Percentiles rank a stretch among this genome's conserved stretches.
Evolutionary conservation across 2,888 invertebrate species (phyloP).

Genomic region (Drosophila colorata): DNA sequence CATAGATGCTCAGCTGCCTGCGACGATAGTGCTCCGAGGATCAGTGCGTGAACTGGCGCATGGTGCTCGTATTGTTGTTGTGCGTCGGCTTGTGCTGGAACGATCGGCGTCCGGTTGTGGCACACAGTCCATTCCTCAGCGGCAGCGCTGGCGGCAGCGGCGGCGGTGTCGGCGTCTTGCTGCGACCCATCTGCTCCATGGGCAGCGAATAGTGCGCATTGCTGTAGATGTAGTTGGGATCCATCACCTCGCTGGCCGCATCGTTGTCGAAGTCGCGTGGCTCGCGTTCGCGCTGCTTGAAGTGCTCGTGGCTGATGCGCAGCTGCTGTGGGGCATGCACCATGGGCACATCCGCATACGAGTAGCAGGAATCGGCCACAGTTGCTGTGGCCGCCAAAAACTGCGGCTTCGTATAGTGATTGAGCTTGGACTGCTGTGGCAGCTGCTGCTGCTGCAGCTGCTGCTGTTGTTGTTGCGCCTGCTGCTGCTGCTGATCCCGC

Average conservation of each 20-base stretch:
- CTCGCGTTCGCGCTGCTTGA: constrained; percentile 75
- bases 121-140: constrained; percentile 82
- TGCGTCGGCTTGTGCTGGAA: constrained; percentile 71
- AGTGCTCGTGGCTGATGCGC: constrained; percentile 82
- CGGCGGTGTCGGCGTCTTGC: constrained; percentile 83
- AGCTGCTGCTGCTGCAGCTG: constrained; percentile 21
- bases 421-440: constrained; percentile 62
- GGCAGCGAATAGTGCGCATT: constrained; percentile 85
- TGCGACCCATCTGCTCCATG: constrained; percentile 80
- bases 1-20: constrained; percentile 79
- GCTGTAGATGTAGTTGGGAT: constrained; percentile 84
- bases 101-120: constrained; percentile 79
- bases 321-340: constrained; percentile 70
- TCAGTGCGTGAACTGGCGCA: constrained; percentile 83
- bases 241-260: constrained; percentile 77
- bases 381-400: constrained; percentile 75
- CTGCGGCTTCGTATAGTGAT: constrained; percentile 83
- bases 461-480: constrained; percentile 22
- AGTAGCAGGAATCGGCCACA: constrained; percentile 82
- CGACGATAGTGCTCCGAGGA: constrained; percentile 78
- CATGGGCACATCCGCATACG: constrained; percentile 82
- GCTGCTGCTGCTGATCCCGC: constrained; percentile 51
- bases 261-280: constrained; percentile 62
- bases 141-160: constrained; percentile 84
- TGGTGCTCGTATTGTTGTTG: constrained; percentile 71